Conservation (phyloP, 1,140 invertebrate genomes). For the Elymnias hypermnestra region DNA sequence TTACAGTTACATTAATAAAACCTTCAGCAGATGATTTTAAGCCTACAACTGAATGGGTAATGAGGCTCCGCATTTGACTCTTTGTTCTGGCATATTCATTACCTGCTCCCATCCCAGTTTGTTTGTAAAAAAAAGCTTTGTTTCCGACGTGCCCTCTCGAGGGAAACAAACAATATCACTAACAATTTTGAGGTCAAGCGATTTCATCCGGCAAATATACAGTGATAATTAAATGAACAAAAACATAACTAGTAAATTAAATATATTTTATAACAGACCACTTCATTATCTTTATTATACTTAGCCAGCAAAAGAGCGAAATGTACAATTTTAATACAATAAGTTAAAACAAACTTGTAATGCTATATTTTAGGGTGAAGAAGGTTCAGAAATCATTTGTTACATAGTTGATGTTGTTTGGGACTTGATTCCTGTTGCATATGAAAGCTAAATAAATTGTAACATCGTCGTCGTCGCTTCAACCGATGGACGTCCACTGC, state of each 20-base stretch:
- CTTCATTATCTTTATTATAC: too few relatives aligned
- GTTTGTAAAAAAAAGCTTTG: conserved; percentile 57
- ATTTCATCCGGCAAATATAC: conserved; percentile 44
- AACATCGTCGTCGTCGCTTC: too few relatives aligned
- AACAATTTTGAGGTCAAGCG: conserved; percentile 62
- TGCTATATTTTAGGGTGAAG: too few relatives aligned
- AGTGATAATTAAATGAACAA: conserved; percentile 27
- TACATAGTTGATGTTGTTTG: too few relatives aligned
- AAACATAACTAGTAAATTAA: conserved; percentile 11
- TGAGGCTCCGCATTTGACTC: conserved; percentile 51
- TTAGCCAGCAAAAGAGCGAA: too few relatives aligned
- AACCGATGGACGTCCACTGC: too few relatives aligned
- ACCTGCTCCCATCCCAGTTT: conserved; percentile 53
- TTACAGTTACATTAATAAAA: conserved; percentile 8
- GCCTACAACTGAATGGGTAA: conserved; percentile 62
- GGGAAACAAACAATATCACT: conserved; percentile 61
- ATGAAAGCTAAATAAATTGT: too few relatives aligned
- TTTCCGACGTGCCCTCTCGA: conserved; percentile 39
- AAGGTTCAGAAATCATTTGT: too few relatives aligned
- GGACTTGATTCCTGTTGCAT: too few relatives aligned
- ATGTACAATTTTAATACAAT: too few relatives aligned
- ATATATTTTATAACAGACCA: neutral
- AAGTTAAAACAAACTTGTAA: too few relatives aligned
- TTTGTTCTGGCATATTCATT: conserved; percentile 70
- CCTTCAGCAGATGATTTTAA: conserved; percentile 56